These are phyloP conservation scores for Sebastes glaucus DNA, from an alignment of 2,797 vertebrate genomes.

Conservation along the genomic window DNA sequence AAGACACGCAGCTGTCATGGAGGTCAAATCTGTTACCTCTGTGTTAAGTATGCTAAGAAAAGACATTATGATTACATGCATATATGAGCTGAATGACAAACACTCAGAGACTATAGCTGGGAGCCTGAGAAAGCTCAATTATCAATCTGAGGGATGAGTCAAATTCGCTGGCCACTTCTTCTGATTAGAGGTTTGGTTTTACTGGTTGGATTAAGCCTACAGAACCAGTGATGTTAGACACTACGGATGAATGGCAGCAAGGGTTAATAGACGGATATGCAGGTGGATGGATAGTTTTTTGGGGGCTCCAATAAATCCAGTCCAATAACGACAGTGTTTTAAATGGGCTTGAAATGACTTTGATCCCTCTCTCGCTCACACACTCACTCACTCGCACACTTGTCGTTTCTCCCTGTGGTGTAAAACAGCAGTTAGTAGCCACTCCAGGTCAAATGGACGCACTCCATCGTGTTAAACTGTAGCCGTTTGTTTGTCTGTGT, in stretches of 20 bases:
- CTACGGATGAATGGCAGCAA: neutral
- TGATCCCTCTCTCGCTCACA: neutral
- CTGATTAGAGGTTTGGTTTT: constrained; percentile 1
- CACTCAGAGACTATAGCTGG: neutral
- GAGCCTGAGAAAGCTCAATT: neutral
- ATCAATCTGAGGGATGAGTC: neutral
- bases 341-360: neutral
- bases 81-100: neutral
- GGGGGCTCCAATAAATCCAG: too few species aligned
- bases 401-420: constrained; percentile 25
- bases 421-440: constrained; percentile 58
- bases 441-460: constrained; percentile 56
- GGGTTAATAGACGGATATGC: neutral
- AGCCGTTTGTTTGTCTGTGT: constrained; percentile 69
- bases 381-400: neutral
- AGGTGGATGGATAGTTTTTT: neutral
- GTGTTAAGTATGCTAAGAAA: neutral
- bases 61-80: neutral
- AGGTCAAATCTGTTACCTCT: neutral
- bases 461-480: constrained; percentile 51
- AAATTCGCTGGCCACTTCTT: neutral
- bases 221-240: neutral
- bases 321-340: neutral
- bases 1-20: neutral
- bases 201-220: neutral